These are phyloP conservation scores for Recurvirostra avosetta DNA, from an alignment of 2,113 vertebrate species.

Conservation along the genomic window DNA sequence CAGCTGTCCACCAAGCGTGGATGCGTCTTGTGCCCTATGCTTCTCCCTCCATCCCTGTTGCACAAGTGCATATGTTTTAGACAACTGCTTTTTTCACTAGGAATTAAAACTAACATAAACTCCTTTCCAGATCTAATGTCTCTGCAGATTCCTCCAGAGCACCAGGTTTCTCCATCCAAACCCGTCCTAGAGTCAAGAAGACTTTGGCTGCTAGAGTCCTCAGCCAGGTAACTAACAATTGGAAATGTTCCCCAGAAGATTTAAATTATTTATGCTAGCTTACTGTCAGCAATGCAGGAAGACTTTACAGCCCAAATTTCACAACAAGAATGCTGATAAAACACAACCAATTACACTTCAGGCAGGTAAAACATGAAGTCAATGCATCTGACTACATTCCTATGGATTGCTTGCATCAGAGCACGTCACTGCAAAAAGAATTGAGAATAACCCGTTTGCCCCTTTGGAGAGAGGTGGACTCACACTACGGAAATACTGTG, in stretches of 20 bases:
- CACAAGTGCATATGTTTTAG: not conserved
- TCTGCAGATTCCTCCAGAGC: not conserved
- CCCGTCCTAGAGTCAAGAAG: not conserved
- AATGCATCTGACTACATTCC: not conserved
- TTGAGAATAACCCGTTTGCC: not conserved
- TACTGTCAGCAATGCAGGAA: not conserved
- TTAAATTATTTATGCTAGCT: not conserved
- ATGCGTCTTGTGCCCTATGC: not conserved
- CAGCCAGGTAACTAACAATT: fast-evolving
- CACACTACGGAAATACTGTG: not conserved
- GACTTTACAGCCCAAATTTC: not conserved
- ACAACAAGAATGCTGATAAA: not conserved
- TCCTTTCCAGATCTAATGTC: not conserved
- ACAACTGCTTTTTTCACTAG: not conserved
- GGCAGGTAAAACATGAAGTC: not conserved
- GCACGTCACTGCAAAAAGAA: not conserved
- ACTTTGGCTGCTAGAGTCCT: not conserved
- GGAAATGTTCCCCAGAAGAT: not conserved
- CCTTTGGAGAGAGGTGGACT: not conserved
- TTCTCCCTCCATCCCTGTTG: not conserved
- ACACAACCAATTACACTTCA: not conserved
- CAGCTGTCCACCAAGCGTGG: not conserved
- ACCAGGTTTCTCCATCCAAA: not conserved
- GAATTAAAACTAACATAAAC: not conserved
- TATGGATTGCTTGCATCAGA: not conserved